Conservation (phyloP, 1,140 invertebrate genomes). For the Pissodes strobi region DNA sequence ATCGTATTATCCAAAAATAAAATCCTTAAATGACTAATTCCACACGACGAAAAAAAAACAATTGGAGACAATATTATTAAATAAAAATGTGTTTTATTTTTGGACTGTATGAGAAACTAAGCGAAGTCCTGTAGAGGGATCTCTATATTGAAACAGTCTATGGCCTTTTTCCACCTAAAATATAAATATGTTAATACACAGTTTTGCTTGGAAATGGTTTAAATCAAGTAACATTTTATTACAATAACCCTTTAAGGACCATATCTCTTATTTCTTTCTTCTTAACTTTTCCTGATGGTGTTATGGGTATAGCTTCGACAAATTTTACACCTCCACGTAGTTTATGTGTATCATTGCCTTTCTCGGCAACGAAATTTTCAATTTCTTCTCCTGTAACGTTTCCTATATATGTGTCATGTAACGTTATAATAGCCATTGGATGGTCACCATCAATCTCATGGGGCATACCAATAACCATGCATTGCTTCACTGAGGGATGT, state of each 20-base stretch:
- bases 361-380: slow-evolving; percentile 39
- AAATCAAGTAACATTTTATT: too few species aligned
- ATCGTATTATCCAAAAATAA: too few species aligned
- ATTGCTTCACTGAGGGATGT: slow-evolving; percentile 67
- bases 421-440: slow-evolving; percentile 68
- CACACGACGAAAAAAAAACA: too few species aligned
- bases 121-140: too few species aligned
- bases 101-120: too few species aligned
- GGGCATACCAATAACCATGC: slow-evolving; percentile 70
- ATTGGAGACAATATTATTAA: too few species aligned
- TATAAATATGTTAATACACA: too few species aligned
- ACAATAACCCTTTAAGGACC: slow-evolving; percentile 16
- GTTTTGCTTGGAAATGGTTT: too few species aligned
- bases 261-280: slow-evolving; percentile 30
- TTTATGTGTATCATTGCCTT: slow-evolving; percentile 44
- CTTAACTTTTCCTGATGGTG: slow-evolving; percentile 46
- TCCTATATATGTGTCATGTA: slow-evolving; percentile 22
- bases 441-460: slow-evolving; percentile 66
- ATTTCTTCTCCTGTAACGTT: slow-evolving; percentile 36
- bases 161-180: too few species aligned
- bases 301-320: slow-evolving; percentile 39
- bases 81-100: too few species aligned
- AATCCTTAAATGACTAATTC: too few species aligned
- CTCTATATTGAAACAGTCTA: too few species aligned
- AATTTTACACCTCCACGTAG: slow-evolving; percentile 46